A percentile compares a stretch with the other conserved stretches of the same genome.
Evolutionary conservation across 2,888 invertebrate genomes (phyloP).

Genomic region (Thelaira solivaga): DNA sequence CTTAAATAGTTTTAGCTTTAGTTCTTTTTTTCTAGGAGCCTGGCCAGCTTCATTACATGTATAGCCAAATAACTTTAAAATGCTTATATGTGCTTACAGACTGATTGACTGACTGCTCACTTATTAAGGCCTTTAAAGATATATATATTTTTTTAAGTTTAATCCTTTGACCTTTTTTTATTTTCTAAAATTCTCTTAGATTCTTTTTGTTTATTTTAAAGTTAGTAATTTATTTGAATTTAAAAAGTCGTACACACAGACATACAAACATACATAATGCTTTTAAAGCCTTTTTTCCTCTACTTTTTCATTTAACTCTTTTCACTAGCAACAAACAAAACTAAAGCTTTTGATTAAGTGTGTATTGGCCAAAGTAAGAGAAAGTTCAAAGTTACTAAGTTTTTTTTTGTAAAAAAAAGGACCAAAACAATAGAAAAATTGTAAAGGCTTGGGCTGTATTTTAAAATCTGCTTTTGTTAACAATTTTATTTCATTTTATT

Average conservation of each 20-base stretch:
- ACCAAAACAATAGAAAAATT: neutral
- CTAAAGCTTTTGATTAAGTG: neutral
- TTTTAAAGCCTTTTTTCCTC: constrained; percentile 32
- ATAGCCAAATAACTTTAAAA: neutral
- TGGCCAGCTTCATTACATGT: constrained; percentile 29
- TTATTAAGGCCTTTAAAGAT: constrained; percentile 8
- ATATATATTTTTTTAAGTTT: constrained; percentile 24
- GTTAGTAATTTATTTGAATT: constrained; percentile 27
- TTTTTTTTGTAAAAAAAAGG: neutral
- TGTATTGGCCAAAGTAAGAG: neutral
- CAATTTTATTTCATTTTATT: constrained; percentile 57
- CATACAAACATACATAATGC: too few species aligned
- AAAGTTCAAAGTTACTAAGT: constrained; percentile 24
- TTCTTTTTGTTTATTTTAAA: constrained; percentile 32
- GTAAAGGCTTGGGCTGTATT: neutral
- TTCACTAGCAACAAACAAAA: neutral
- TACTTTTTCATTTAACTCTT: neutral
- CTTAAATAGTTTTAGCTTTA: too few species aligned
- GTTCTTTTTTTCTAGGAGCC: too few species aligned
- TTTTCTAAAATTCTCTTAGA: neutral
- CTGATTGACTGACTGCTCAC: too few species aligned
- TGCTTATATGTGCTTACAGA: neutral
- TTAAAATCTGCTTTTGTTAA: constrained; percentile 15
- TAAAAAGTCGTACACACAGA: too few species aligned
- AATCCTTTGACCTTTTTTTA: constrained; percentile 30